These are phyloP conservation scores for Nycticebus coucang DNA, from an alignment of 2,113 vertebrate genomes.

Conservation along the genomic window DNA sequence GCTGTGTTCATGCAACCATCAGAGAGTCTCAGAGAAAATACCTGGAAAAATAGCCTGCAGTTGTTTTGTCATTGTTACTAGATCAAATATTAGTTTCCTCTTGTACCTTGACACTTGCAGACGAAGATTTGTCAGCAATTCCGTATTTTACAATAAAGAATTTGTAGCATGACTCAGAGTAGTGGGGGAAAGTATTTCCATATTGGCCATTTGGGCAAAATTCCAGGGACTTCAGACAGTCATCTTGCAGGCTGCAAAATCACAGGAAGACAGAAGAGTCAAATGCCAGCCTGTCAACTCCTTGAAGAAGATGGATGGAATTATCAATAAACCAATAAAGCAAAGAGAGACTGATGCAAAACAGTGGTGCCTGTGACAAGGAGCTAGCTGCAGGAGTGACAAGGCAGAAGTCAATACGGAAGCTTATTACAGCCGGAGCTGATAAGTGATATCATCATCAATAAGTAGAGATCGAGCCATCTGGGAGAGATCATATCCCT, in stretches of 20 bases:
- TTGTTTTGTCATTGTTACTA: background rate
- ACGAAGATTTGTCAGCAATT: conserved; percentile 44
- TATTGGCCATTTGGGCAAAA: conserved; percentile 39
- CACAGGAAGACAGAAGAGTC: conserved; percentile 55
- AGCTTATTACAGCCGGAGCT: conserved; percentile 71
- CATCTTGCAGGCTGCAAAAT: conserved; percentile 70
- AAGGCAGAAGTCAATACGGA: conserved; percentile 69
- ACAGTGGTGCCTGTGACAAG: conserved; percentile 70
- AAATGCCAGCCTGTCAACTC: conserved; percentile 77
- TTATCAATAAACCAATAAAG: conserved; percentile 81
- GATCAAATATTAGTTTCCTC: conserved; percentile 25
- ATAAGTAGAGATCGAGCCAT: conserved; percentile 62
- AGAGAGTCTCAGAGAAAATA: background rate
- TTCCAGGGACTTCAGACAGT: conserved; percentile 33
- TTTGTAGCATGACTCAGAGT: background rate
- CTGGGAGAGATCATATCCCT: conserved; percentile 18
- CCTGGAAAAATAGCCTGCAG: conserved; percentile 19
- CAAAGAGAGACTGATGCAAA: conserved; percentile 76
- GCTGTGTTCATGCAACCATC: background rate
- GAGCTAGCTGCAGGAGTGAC: conserved; percentile 64
- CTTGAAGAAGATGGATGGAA: conserved; percentile 80
- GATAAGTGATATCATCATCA: conserved; percentile 76
- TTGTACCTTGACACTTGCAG: background rate
- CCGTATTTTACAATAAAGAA: conserved; percentile 52
- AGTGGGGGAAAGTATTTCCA: background rate